These are phyloP conservation scores for Eptesicus fuscus DNA, from an alignment of 2,113 vertebrate species.

Conservation along the genomic window DNA sequence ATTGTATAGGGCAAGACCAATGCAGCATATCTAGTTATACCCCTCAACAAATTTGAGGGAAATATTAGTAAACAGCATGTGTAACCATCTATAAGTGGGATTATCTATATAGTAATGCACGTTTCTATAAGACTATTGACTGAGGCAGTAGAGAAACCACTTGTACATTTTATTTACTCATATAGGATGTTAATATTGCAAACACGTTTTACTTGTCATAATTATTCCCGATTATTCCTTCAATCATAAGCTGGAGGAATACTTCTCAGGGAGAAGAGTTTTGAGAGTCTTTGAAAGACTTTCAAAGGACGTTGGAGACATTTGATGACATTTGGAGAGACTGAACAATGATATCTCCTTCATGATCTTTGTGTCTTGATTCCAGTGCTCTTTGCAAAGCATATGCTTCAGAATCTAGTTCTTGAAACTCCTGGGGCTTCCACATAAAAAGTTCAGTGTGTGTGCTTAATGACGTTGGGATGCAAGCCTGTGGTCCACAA, in stretches of 20 bases:
- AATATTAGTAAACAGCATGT: neutral
- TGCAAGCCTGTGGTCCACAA: neutral
- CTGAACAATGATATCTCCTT: neutral
- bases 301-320: neutral
- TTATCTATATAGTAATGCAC: neutral
- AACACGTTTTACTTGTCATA: neutral
- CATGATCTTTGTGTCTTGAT: neutral
- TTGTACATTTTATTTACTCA: neutral
- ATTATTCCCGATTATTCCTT: neutral
- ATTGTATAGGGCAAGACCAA: neutral
- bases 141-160: neutral
- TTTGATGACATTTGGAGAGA: neutral
- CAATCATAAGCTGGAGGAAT: neutral
- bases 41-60: neutral
- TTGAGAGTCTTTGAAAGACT: neutral
- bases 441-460: neutral
- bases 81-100: neutral
- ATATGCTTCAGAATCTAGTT: neutral
- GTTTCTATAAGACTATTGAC: neutral
- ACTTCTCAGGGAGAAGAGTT: neutral
- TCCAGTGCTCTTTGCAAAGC: neutral
- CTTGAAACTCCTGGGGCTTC: neutral
- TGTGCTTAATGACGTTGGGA: neutral
- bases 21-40: neutral
- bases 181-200: neutral